Percentiles rank a stretch among this genome's conserved stretches.
Evolutionary conservation across 1,140 invertebrate genomes (phyloP).

Genomic region (Mamestra configurata): DNA sequence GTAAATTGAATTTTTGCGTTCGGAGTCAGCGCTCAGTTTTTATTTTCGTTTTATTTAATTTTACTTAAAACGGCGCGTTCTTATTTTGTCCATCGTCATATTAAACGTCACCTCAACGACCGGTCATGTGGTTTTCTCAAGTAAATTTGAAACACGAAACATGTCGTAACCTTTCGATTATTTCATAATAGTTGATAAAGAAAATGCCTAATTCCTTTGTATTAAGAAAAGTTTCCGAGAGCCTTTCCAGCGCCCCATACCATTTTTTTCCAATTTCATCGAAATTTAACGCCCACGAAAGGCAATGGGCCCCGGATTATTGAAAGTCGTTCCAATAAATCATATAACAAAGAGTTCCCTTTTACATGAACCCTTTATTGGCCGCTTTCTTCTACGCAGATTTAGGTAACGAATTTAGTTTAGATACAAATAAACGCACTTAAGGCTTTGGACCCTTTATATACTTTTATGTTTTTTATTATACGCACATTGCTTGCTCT

Average conservation of each 20-base stretch:
- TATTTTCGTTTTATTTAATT: too few relatives aligned
- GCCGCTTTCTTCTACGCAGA: conserved; percentile 28
- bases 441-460: conserved; percentile 25
- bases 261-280: conserved; percentile 52
- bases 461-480: conserved; percentile 24
- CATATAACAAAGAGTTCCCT: conserved; percentile 45
- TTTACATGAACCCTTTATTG: conserved; percentile 42
- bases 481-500: conserved; percentile 10
- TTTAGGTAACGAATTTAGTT: conserved; percentile 21
- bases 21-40: too few relatives aligned
- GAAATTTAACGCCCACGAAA: conserved; percentile 43
- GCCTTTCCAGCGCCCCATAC: conserved; percentile 18
- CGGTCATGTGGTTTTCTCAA: too few relatives aligned
- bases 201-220: conserved; percentile 38
- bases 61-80: too few relatives aligned
- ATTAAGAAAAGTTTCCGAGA: conserved; percentile 20
- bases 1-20: not conserved
- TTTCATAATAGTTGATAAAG: conserved; percentile 27
- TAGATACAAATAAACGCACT: conserved; percentile 26
- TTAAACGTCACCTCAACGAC: too few relatives aligned
- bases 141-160: not conserved
- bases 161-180: conserved; percentile 44
- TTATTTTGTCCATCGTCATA: too few relatives aligned
- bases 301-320: conserved; percentile 44
- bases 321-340: conserved; percentile 51